These are phyloP conservation scores for Takifugu bimaculatus DNA, from an alignment of 2,113 vertebrate species.

Conservation along the genomic window DNA sequence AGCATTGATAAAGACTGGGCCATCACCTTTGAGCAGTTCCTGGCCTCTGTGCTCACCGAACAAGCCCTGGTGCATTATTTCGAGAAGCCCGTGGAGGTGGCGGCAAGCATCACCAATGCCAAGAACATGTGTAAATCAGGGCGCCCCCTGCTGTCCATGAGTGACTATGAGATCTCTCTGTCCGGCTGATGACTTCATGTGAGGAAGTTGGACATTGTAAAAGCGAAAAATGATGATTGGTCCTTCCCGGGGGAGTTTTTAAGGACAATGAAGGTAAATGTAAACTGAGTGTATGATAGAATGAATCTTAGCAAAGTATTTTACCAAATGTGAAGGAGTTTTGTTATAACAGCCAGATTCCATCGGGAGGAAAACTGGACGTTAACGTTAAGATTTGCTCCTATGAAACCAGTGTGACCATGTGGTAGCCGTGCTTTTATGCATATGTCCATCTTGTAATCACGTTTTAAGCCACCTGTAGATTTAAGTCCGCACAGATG, in stretches of 20 bases:
- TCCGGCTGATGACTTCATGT: constrained; percentile 77
- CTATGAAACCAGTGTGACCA: constrained; percentile 45
- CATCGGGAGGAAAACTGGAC: constrained; percentile 30
- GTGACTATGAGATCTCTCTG: constrained; percentile 94
- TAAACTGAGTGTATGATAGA: constrained; percentile 42
- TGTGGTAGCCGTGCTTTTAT: constrained; percentile 68
- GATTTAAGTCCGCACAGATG: constrained; percentile 45
- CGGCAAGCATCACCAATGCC: constrained; percentile 86
- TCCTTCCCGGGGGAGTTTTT: constrained; percentile 6
- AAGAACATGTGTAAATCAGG: constrained; percentile 88
- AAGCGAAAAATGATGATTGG: constrained; percentile 14
- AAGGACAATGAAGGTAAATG: constrained; percentile 18
- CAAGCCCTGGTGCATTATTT: constrained; percentile 91
- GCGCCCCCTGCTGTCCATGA: constrained; percentile 78
- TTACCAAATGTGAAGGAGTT: constrained; percentile 60
- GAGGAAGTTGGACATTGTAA: constrained; percentile 1
- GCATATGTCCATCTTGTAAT: constrained; percentile 63
- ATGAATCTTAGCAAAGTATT: constrained; percentile 54
- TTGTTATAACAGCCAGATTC: constrained; percentile 53
- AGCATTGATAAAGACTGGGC: constrained; percentile 96
- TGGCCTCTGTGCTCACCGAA: constrained; percentile 93
- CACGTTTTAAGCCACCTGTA: constrained; percentile 57
- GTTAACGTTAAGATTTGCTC: constrained; percentile 34
- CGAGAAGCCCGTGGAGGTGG: constrained; percentile 89
- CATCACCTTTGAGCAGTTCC: constrained; percentile 95